A percentile compares a stretch with the other conserved stretches of the same genome.
Conservation (phyloP, 1,140 invertebrate species). For the Lerema accius region DNA sequence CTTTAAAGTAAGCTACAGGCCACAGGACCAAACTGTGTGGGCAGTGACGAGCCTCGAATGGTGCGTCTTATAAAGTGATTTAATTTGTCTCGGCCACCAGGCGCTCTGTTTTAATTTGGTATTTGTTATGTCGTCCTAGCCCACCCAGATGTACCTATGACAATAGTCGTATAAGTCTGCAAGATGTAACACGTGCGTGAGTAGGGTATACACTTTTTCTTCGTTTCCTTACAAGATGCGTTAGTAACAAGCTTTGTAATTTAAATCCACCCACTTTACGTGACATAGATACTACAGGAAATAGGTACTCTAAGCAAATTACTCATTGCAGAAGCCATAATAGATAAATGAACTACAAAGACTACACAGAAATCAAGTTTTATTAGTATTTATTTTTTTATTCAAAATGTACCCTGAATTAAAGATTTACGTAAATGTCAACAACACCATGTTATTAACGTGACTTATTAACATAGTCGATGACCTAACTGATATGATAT, state of each 20-base stretch:
- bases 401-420: neutral
- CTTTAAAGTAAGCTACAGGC: conserved; percentile 56
- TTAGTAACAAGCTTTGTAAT: neutral
- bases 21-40: conserved; percentile 59
- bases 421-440: too few species aligned
- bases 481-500: too few species aligned
- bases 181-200: conserved; percentile 14
- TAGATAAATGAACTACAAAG: neutral
- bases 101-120: conserved; percentile 54
- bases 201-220: neutral
- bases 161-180: conserved; percentile 14
- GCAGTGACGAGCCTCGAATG: conserved; percentile 53
- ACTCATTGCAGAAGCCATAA: conserved; percentile 7
- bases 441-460: too few species aligned
- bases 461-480: too few species aligned
- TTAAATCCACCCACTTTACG: conserved; percentile 1
- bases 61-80: conserved; percentile 67
- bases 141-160: conserved; percentile 36
- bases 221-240: neutral
- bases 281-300: conserved; percentile 9
- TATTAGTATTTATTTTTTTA: neutral
- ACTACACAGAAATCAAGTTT: neutral
- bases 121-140: conserved; percentile 34
- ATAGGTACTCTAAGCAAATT: conserved; percentile 6
- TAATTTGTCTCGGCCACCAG: conserved; percentile 64